Percentiles rank a stretch among this genome's conserved stretches.
These are phyloP conservation scores for Campylorhamphus procurvoides DNA, from an alignment of 2,113 vertebrate genomes.

Conservation along the genomic window DNA sequence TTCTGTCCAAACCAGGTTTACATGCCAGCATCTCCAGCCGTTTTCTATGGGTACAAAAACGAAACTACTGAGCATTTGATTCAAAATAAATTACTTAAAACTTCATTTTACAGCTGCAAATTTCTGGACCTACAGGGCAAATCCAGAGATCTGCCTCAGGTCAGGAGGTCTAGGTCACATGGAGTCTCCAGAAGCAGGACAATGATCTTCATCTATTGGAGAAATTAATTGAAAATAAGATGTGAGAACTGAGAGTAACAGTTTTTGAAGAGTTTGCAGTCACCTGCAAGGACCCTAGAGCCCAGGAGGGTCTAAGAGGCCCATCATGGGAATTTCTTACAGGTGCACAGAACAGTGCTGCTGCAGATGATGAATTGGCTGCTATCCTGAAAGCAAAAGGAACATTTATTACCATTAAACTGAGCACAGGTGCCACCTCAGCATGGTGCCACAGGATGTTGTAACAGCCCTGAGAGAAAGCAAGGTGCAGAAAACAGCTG, in stretches of 20 bases:
- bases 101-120: not conserved
- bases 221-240: not conserved
- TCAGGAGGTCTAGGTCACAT: not conserved
- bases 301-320: not conserved
- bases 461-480: not conserved
- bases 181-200: not conserved
- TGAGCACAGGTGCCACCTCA: not conserved
- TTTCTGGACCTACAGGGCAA: not conserved
- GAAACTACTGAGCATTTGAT: not conserved
- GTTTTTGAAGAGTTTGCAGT: not conserved
- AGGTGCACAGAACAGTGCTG: not conserved
- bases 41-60: not conserved
- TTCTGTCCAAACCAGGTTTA: not conserved
- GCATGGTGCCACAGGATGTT: not conserved
- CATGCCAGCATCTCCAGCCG: not conserved
- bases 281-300: not conserved
- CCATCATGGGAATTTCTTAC: not conserved
- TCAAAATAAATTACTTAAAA: not conserved
- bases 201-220: rapidly evolving
- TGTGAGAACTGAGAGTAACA: not conserved
- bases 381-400: not conserved
- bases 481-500: not conserved
- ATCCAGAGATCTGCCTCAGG: not conserved
- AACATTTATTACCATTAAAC: not conserved
- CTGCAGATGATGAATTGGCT: not conserved